Percentiles rank a stretch among this genome's conserved stretches.
phyloP scores from a whole-genome alignment of 1,140 invertebrate species.

The Zaprionus kolodkinae region DNA sequence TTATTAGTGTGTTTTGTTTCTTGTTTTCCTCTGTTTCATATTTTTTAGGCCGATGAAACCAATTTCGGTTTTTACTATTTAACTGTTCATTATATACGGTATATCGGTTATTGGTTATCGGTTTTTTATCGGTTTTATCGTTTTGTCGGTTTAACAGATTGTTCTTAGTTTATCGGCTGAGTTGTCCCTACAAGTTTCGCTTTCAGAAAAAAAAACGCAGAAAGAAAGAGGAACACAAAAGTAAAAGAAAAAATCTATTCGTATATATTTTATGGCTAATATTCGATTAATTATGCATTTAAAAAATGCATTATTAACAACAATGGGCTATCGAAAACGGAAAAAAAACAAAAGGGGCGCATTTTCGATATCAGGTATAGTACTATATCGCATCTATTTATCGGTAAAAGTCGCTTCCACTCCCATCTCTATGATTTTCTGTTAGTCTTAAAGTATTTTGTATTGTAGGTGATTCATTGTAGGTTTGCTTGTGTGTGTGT shows the following conservation, averaged over 20 bases:
- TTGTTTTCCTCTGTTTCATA: slow-evolving; percentile 29
- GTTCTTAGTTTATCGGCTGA: slow-evolving; percentile 38
- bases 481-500: slow-evolving; percentile 5
- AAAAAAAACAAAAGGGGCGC: not conserved
- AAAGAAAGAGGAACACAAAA: slow-evolving; percentile 61
- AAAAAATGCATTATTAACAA: slow-evolving; percentile 5
- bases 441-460: slow-evolving; percentile 58
- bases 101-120: slow-evolving; percentile 19
- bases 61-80: slow-evolving; percentile 60
- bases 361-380: not conserved
- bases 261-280: slow-evolving; percentile 17
- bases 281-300: slow-evolving; percentile 16
- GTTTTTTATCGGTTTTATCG: slow-evolving; percentile 6
- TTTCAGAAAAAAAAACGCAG: slow-evolving; percentile 49
- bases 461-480: slow-evolving; percentile 75
- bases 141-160: slow-evolving; percentile 8
- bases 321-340: slow-evolving; percentile 5
- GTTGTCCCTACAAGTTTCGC: slow-evolving; percentile 73
- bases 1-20: slow-evolving; percentile 38
- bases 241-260: slow-evolving; percentile 47
- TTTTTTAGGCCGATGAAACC: slow-evolving; percentile 74
- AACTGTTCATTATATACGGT: slow-evolving; percentile 20
- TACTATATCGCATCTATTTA: slow-evolving; percentile 17
- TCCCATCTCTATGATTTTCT: slow-evolving; percentile 34
- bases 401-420: slow-evolving; percentile 42